These are phyloP conservation scores for Heteromurus nitidus DNA, from an alignment of 2,888 invertebrate genomes.

Conservation along the genomic window DNA sequence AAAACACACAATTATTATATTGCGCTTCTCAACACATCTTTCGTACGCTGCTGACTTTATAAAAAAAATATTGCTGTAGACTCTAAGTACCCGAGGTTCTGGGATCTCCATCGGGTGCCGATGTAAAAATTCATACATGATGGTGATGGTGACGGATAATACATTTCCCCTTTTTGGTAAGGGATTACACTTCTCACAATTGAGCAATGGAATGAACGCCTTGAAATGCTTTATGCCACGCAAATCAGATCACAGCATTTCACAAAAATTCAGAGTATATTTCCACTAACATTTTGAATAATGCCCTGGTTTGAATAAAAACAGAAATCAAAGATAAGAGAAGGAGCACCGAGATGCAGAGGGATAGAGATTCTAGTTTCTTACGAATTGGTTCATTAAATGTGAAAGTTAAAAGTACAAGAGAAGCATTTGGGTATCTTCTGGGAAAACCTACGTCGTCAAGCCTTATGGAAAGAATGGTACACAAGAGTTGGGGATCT, in stretches of 20 bases:
- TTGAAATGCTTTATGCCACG: slow-evolving; percentile 51
- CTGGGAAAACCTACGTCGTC: slow-evolving; percentile 83
- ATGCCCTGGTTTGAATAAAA: not conserved
- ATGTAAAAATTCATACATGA: slow-evolving; percentile 60
- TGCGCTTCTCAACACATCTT: slow-evolving; percentile 49
- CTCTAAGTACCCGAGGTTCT: slow-evolving; percentile 61
- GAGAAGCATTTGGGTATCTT: slow-evolving; percentile 93
- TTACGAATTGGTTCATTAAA: slow-evolving; percentile 93
- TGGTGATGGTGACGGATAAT: slow-evolving; percentile 47
- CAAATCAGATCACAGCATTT: slow-evolving; percentile 28
- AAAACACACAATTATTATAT: slow-evolving; percentile 4
- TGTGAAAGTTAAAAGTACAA: slow-evolving; percentile 93
- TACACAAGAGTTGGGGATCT: slow-evolving; percentile 92
- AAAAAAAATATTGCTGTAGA: slow-evolving; percentile 63
- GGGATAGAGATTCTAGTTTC: slow-evolving; percentile 92
- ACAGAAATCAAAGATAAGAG: slow-evolving; percentile 72
- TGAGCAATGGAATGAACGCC: slow-evolving; percentile 24
- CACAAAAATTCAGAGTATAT: not conserved
- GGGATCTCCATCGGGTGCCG: slow-evolving; percentile 62
- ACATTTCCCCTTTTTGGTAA: slow-evolving; percentile 46
- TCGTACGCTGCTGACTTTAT: slow-evolving; percentile 53
- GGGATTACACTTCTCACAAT: slow-evolving; percentile 36
- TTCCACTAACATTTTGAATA: too few relatives aligned
- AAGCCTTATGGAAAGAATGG: slow-evolving; percentile 75
- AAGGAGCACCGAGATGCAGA: slow-evolving; percentile 72